Evolutionary conservation across 2,888 invertebrate species (phyloP), one percentile per base, ranked within the genome.

Genomic region (Pegoplata infirma): DNA sequence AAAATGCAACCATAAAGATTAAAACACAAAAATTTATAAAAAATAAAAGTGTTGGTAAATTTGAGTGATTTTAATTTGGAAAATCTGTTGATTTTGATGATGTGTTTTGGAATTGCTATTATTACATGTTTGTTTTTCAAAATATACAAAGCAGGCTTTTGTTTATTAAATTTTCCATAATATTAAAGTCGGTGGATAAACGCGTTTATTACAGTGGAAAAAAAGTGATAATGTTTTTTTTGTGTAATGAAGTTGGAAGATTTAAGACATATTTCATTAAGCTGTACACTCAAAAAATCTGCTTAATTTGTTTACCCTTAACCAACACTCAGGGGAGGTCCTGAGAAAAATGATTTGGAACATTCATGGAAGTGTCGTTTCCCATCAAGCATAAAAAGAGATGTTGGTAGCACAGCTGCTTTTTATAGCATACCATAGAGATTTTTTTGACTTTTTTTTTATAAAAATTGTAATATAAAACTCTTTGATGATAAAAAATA

Each of bases 161-260:
- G n/a, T n/a, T 32, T 40, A n/a, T n/a, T 1, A 40, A 40, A 12
- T 40, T 40, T 40, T 40, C 36, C 36, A 40, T 40, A 10, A 25
- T 25, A 32, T 63, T 53, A 32, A 40, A 44, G 3, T 72, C 49
- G 61, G 23, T 73, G 49, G 23, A 32, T 67, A 44, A 63, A 77
- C 58, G 63, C 67, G 71, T 72, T 78, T 68, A 16, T 19, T 40
- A 28, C 56, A 68, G 47, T 61, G 5, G 4, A 12, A 40, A 61
- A 75, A 74, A 75, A 75, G 75, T 75, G 75, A 75, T 68, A 75
- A 49, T 75, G 44, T 68, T 68, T 75, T 32, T 17, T 66, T 46
- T 12, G 21, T 46, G n/a, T n/a, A 10, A 12, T 4, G 36, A n/a
- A 40, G 36, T 40, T 40, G 36, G 36, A 32, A 10, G 32, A 32